These are phyloP conservation scores for Cryptoleucopteryx plumbea DNA, from an alignment of 2,113 vertebrate genomes.

Conservation along the genomic window DNA sequence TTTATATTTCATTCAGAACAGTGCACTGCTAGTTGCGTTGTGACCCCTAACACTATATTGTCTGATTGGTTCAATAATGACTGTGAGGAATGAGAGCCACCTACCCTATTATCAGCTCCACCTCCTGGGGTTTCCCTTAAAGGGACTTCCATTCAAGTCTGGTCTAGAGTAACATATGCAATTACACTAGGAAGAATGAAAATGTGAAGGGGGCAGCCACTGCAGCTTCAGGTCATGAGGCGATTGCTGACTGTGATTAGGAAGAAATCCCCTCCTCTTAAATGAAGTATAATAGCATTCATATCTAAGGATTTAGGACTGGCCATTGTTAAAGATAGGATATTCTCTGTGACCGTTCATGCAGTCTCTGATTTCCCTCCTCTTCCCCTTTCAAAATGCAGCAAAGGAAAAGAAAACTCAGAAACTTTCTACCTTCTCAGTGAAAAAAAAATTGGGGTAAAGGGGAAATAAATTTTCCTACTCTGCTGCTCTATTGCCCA, in stretches of 20 bases:
- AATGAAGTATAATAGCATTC: not conserved
- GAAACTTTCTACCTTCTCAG: not conserved
- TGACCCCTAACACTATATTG: constrained; percentile 26
- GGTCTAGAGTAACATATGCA: not conserved
- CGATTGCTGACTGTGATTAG: constrained; percentile 34
- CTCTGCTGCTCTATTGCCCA: not conserved
- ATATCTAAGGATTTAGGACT: not conserved
- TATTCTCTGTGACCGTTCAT: not conserved
- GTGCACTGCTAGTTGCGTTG: not conserved
- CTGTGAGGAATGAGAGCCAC: constrained; percentile 17
- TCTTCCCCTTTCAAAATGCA: not conserved
- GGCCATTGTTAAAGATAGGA: not conserved
- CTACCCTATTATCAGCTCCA: constrained; percentile 20
- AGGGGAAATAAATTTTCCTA: not conserved
- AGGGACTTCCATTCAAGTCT: constrained; percentile 8
- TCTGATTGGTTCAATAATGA: constrained; percentile 44
- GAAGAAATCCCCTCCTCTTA: constrained; percentile 16
- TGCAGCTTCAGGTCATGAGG: constrained; percentile 26
- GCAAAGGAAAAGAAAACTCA: not conserved
- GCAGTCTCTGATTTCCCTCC: not conserved
- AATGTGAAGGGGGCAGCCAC: constrained; percentile 1
- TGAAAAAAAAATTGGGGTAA: not conserved
- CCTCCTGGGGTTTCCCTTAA: constrained; percentile 20
- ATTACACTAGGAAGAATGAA: constrained; percentile 15
- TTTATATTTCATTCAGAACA: constrained; percentile 1